phyloP scores from a whole-genome alignment of 2,797 vertebrate genomes.

The Oreortyx pictus region DNA sequence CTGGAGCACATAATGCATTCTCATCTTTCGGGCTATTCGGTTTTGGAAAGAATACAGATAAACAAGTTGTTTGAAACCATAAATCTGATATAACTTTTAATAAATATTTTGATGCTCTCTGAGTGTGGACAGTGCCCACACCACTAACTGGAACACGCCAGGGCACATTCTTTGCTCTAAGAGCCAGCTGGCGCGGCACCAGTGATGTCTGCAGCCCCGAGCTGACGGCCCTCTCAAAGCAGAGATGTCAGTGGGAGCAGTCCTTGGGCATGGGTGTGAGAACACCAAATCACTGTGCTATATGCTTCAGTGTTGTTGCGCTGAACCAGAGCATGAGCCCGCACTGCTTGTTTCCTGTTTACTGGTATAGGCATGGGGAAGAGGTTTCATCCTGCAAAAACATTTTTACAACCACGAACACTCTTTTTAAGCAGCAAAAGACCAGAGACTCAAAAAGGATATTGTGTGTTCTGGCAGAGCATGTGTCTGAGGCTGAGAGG shows the following conservation, averaged over 20 bases:
- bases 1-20: not conserved
- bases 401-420: not conserved
- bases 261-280: fast-evolving
- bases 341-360: not conserved
- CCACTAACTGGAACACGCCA: not conserved
- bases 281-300: fast-evolving
- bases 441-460: not conserved
- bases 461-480: too few relatives aligned
- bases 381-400: not conserved
- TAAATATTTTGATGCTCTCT: not conserved
- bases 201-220: fast-evolving
- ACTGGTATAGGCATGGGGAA: not conserved
- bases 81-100: not conserved
- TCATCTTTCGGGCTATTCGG: not conserved
- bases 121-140: not conserved
- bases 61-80: not conserved
- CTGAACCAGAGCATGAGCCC: not conserved
- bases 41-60: not conserved
- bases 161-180: not conserved
- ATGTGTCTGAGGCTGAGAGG: not conserved
- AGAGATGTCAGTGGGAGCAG: not conserved
- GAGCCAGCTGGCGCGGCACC: not conserved
- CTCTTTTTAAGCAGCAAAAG: not conserved
- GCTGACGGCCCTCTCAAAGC: not conserved
- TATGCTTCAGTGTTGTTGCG: not conserved